A percentile compares a stretch with the other conserved stretches of the same genome.
Conservation (phyloP, 2,113 vertebrate species). For the Sinocyclocheilus anophthalmus region DNA sequence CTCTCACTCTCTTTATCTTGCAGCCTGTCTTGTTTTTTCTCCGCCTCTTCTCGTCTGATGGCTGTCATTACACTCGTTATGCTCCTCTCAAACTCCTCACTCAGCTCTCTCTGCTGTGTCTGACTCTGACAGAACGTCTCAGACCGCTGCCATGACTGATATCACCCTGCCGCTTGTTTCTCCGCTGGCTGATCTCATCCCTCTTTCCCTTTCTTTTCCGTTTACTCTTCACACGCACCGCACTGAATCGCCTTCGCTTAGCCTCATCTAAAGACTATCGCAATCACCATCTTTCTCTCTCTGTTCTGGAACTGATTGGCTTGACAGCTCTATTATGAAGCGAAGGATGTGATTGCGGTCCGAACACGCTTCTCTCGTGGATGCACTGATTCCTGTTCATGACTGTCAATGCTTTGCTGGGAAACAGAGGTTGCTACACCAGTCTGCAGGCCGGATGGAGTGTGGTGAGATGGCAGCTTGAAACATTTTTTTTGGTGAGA, state of each 20-base stretch:
- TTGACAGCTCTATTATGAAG: constrained; percentile 76
- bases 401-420: constrained; percentile 18
- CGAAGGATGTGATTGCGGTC: constrained; percentile 68
- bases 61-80: constrained; percentile 24
- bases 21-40: not conserved
- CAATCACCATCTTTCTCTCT: constrained; percentile 50
- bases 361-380: constrained; percentile 61
- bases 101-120: constrained; percentile 30
- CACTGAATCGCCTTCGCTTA: not conserved
- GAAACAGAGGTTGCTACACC: constrained; percentile 17
- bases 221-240: not conserved
- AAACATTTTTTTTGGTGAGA: no score
- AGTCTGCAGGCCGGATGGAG: not conserved
- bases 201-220: not conserved
- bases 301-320: constrained; percentile 61
- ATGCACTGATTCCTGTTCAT: constrained; percentile 55
- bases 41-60: constrained; percentile 1
- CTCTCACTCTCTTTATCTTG: constrained; percentile 23
- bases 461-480: not conserved
- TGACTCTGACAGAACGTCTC: constrained; percentile 35
- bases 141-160: constrained; percentile 40
- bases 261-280: constrained; percentile 63
- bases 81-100: constrained; percentile 24
- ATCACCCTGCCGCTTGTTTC: not conserved
- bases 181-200: not conserved